These are phyloP conservation scores for Rhinophrynus dorsalis DNA, from an alignment of 2,797 vertebrate species.

Conservation along the genomic window DNA sequence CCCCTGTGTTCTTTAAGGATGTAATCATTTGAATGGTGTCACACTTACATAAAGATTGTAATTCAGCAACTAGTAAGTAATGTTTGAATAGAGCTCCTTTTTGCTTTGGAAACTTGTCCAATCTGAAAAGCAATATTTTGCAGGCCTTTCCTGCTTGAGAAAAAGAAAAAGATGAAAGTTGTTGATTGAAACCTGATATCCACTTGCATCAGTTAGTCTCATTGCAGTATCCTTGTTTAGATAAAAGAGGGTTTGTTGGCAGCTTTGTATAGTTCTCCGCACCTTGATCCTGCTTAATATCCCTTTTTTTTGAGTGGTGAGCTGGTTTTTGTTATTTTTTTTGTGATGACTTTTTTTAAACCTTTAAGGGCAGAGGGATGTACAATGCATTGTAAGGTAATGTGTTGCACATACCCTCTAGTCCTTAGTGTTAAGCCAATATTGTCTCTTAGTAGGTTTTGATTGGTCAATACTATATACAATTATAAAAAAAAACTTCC, in stretches of 20 bases:
- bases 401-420: not conserved
- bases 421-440: not conserved
- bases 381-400: not conserved
- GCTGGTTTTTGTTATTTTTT: conserved; percentile 16
- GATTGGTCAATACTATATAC: not conserved
- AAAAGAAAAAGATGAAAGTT: not conserved
- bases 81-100: conserved; percentile 6
- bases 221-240: conserved; percentile 29
- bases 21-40: conserved; percentile 33
- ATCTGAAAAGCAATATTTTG: conserved; percentile 30
- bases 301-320: conserved; percentile 32
- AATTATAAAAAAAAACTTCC: not conserved
- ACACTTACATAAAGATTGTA: conserved; percentile 43
- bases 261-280: conserved; percentile 43
- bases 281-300: conserved; percentile 33
- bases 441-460: not conserved
- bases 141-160: not conserved
- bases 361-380: not conserved
- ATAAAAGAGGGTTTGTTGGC: conserved; percentile 33
- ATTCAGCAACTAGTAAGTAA: not conserved
- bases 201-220: not conserved
- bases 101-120: not conserved
- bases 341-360: too few species aligned
- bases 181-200: conserved; percentile 5
- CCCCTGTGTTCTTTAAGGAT: too few species aligned